These are phyloP conservation scores for Agrochola lota DNA, from an alignment of 2,888 invertebrate species.

Conservation along the genomic window DNA sequence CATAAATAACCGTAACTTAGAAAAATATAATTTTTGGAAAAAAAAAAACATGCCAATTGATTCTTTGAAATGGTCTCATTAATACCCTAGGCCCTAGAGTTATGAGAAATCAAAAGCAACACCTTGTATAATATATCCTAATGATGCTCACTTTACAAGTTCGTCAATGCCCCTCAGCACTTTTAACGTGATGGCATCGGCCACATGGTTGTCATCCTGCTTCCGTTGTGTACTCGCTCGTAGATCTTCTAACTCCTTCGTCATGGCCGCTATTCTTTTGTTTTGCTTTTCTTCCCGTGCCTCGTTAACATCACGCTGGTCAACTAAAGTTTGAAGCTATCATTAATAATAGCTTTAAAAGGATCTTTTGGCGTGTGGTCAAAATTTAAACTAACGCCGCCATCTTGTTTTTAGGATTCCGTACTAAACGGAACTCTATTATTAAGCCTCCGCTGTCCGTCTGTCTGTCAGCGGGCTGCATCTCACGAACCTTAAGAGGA, in stretches of 20 bases:
- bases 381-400: neutral
- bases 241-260: conserved; percentile 66
- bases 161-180: conserved; percentile 85
- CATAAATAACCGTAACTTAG: too few relatives aligned
- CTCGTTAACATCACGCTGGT: conserved; percentile 84
- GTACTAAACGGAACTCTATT: too few relatives aligned
- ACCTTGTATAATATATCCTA: too few relatives aligned
- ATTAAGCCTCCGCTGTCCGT: too few relatives aligned
- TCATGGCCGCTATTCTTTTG: conserved; percentile 72
- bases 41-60: too few relatives aligned
- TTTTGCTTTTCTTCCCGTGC: conserved; percentile 79
- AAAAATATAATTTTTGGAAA: too few relatives aligned
- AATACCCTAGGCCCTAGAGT: too few relatives aligned
- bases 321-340: conserved; percentile 74
- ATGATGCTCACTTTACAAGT: conserved; percentile 69
- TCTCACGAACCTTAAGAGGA: too few relatives aligned
- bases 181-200: conserved; percentile 75
- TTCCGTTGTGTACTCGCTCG: conserved; percentile 68
- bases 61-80: too few relatives aligned
- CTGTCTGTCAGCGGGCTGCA: too few relatives aligned
- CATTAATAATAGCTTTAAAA: neutral
- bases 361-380: neutral
- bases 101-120: too few relatives aligned
- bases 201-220: conserved; percentile 71
- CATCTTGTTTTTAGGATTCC: too few relatives aligned